Evolutionary conservation across 2,888 invertebrate genomes (phyloP).

Genomic region (Dysmachus trigonus): DNA sequence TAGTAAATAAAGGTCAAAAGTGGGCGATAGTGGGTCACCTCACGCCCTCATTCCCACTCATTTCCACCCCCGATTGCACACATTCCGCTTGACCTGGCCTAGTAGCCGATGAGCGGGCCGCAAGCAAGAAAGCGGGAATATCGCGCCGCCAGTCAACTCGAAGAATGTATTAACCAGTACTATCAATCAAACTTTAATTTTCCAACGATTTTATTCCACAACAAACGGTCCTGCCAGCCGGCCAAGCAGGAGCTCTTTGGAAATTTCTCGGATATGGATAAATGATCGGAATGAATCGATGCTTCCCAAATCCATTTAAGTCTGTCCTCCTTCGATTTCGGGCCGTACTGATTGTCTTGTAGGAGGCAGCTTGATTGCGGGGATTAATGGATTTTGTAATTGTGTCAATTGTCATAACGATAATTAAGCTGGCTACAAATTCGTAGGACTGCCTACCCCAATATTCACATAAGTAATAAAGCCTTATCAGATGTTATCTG

Average conservation of each 20-base stretch:
- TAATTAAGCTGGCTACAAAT: slow-evolving; percentile 4
- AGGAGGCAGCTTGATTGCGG: slow-evolving; percentile 3
- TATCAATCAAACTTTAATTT: slow-evolving; percentile 50
- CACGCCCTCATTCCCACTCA: not conserved
- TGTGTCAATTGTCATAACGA: slow-evolving; percentile 32
- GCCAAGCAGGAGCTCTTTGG: not conserved
- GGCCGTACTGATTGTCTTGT: not conserved
- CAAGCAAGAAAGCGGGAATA: not conserved
- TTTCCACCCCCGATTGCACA: not conserved
- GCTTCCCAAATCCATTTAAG: slow-evolving; percentile 23
- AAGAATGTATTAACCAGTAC: slow-evolving; percentile 32
- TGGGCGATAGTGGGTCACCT: not conserved
- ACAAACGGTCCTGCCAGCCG: not conserved
- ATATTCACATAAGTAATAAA: not conserved
- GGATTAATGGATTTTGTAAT: slow-evolving; percentile 40
- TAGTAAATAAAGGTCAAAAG: slow-evolving; percentile 11
- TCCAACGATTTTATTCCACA: slow-evolving; percentile 39
- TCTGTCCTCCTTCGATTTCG: not conserved
- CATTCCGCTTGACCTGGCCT: not conserved
- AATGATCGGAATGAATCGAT: slow-evolving; percentile 18
- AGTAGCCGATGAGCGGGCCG: not conserved
- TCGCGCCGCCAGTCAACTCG: not conserved
- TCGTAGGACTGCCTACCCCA: not conserved
- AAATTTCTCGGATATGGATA: slow-evolving; percentile 7
- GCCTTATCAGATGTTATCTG: not conserved